phyloP scores from a whole-genome alignment of 2,113 vertebrate species.

The Thomomys bottae region DNA sequence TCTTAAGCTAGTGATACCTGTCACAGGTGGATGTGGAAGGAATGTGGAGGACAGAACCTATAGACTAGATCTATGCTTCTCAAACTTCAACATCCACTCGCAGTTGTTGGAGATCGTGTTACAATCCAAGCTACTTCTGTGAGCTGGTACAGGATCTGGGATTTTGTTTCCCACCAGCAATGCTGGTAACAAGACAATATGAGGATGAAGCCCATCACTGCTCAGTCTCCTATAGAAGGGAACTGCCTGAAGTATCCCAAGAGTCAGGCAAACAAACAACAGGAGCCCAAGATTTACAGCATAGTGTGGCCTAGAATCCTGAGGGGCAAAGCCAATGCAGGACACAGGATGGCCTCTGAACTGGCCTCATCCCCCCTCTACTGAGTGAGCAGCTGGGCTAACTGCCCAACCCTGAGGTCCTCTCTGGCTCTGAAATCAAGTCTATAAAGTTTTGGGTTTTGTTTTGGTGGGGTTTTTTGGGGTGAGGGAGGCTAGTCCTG shows the following conservation, averaged over 20 bases:
- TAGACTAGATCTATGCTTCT: not conserved
- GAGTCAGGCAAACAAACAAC: not conserved
- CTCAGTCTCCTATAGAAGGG: not conserved
- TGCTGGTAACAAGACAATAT: too few species aligned
- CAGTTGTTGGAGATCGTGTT: not conserved
- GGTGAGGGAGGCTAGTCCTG: too few species aligned
- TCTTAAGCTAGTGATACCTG: not conserved
- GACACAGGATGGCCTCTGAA: not conserved
- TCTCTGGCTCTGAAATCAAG: not conserved
- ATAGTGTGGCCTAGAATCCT: not conserved
- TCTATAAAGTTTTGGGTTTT: not conserved
- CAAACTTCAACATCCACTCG: too few species aligned
- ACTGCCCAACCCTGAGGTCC: not conserved
- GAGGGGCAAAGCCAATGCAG: not conserved
- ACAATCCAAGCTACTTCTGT: not conserved
- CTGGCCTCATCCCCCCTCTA: not conserved
- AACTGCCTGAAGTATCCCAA: not conserved
- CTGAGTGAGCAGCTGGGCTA: not conserved
- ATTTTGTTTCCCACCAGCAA: not conserved
- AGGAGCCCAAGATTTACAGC: not conserved
- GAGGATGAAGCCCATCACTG: not conserved
- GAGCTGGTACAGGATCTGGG: not conserved
- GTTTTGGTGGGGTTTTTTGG: too few species aligned
- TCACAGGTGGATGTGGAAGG: too few species aligned
- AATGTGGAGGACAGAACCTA: not conserved